phyloP scores from a whole-genome alignment of 2,888 invertebrate genomes.

The Tetanocera ferruginea region DNA sequence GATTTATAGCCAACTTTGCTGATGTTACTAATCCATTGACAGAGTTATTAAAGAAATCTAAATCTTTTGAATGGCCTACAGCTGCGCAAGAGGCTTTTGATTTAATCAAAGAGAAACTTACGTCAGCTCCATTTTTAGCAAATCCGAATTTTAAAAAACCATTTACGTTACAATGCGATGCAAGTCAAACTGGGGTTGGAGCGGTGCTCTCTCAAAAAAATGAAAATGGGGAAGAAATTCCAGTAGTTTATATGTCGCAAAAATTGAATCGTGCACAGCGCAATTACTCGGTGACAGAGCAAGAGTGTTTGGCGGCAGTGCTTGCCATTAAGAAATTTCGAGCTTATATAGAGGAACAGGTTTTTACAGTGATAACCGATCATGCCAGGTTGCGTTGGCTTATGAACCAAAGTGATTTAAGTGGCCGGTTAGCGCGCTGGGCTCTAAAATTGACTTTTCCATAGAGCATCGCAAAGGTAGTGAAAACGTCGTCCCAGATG shows the following conservation, averaged over 20 bases:
- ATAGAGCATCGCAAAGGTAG: background rate
- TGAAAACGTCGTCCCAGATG: background rate
- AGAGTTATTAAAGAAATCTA: slow-evolving; percentile 25
- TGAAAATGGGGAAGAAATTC: slow-evolving; percentile 34
- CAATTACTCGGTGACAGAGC: slow-evolving; percentile 45
- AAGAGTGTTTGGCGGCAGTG: slow-evolving; percentile 44
- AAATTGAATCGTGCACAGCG: slow-evolving; percentile 42
- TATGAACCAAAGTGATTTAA: background rate
- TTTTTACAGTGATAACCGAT: slow-evolving; percentile 5
- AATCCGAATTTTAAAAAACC: slow-evolving; percentile 41
- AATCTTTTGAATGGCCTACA: slow-evolving; percentile 5
- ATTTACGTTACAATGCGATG: slow-evolving; percentile 46
- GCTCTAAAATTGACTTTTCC: background rate
- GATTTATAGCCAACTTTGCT: slow-evolving; percentile 30
- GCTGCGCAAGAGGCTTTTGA: slow-evolving; percentile 42
- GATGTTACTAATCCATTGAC: slow-evolving; percentile 26
- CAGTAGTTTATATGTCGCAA: slow-evolving; percentile 41
- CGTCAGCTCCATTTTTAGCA: slow-evolving; percentile 30
- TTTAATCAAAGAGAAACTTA: slow-evolving; percentile 29
- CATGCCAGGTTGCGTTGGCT: background rate
- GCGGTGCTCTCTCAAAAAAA: slow-evolving; percentile 36
- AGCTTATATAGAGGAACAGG: slow-evolving; percentile 45
- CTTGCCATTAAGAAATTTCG: slow-evolving; percentile 40
- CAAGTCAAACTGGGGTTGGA: slow-evolving; percentile 40
- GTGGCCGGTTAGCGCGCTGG: background rate